A percentile compares a stretch with the other conserved stretches of the same genome.
Conservation (phyloP, 2,797 vertebrate genomes). For the Phoebastria nigripes region DNA sequence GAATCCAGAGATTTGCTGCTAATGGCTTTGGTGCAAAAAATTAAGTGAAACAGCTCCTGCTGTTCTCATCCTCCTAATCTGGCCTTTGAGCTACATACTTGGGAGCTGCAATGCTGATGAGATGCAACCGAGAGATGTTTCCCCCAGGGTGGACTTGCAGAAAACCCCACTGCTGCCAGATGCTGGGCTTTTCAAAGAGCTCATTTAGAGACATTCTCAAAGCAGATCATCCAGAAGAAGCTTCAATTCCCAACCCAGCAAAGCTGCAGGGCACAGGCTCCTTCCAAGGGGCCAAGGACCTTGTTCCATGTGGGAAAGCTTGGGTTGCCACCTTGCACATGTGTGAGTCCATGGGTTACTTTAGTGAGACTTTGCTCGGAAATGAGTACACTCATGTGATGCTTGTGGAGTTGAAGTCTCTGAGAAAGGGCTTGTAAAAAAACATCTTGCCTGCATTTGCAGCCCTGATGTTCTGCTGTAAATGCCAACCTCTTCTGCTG, state of each 20-base stretch:
- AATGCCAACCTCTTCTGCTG: not conserved
- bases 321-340: not conserved
- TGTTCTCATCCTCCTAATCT: not conserved
- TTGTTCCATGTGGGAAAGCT: not conserved
- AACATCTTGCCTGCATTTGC: not conserved
- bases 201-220: not conserved
- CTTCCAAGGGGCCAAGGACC: not conserved
- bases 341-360: not conserved
- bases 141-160: not conserved
- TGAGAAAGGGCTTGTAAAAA: not conserved
- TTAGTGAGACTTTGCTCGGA: not conserved
- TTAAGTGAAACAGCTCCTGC: not conserved
- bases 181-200: not conserved
- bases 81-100: not conserved
- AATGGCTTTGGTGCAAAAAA: not conserved
- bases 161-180: not conserved
- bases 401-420: not conserved
- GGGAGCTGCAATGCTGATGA: not conserved
- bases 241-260: not conserved
- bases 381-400: rapidly evolving
- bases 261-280: not conserved
- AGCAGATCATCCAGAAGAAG: not conserved
- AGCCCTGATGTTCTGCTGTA: not conserved
- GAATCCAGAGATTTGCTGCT: not conserved
- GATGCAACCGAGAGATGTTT: not conserved